Base-by-base conservation (phyloP, 2,888 invertebrate species). In the Callinectes sapidus region DNA sequence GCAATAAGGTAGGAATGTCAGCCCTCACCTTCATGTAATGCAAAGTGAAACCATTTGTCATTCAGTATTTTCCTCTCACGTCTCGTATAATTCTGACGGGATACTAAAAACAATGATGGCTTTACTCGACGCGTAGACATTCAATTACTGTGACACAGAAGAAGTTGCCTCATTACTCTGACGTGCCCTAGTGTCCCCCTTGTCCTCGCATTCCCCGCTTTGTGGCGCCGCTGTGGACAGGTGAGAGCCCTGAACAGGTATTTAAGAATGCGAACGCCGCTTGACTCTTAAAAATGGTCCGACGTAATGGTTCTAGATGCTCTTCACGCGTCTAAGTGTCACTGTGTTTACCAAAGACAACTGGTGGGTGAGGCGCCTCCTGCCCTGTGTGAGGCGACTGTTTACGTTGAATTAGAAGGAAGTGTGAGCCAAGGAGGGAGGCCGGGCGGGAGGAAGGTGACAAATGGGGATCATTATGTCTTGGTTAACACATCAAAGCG, bases 271-370 rank as follows among this genome's bases (percentile, higher is more conserved):
- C 35, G 81, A 35, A 81, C 81, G 35, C 35, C 81, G 35, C 81
- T 35, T 81, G 81, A 81, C 81, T 81, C 35, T 35, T 35, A 32
- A 71, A 8, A 81, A 81, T 35, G 32, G 13, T 1, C 35, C 35
- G 81, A 13, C 14, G 35, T 81, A 35, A 81, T 81, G 81, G 81
- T 18, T 81, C 13, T 35, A 81, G 35, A 81, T 81, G 81, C 81
- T 32, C 81, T 81, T 35, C 81, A 81, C 81, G 81, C 35, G 16
- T 81, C 35, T 32, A 35, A 81, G 81, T 81, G 81, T 81, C 81
- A 81, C 81, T 81, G 3, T 81, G 81, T 81, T 81, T 81, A 81
- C 81, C 35, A 81, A 81, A 81, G 81, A 81, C 81, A 81, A 81
- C 81, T 81, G 81, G 81, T n/a, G 35, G 81, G 81, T 14, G 35